A percentile compares a stretch with the other conserved stretches of the same genome.
Conservation (phyloP, 1,140 invertebrate genomes). For the Heterodera carotae region DNA sequence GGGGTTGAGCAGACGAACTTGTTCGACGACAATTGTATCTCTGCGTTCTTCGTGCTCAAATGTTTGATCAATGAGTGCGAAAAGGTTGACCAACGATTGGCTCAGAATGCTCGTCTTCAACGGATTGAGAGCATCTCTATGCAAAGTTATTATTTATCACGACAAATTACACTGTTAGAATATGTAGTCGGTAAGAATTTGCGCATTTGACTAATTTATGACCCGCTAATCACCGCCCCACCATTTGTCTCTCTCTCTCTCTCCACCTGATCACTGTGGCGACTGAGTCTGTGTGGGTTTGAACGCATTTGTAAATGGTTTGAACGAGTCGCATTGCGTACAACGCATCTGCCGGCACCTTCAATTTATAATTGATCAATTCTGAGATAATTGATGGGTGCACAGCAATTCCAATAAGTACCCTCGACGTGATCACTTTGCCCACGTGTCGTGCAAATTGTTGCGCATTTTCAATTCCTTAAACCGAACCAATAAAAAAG, state of each 20-base stretch:
- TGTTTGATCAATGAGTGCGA: conserved; percentile 49
- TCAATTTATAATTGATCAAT: background rate
- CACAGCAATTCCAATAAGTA: conserved; percentile 2
- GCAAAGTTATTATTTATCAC: background rate
- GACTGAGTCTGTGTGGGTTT: conserved; percentile 45
- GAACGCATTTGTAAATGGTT: conserved; percentile 50
- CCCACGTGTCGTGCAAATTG: conserved; percentile 51
- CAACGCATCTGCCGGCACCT: conserved; percentile 48
- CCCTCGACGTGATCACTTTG: conserved; percentile 45
- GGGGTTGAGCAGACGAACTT: conserved; percentile 36
- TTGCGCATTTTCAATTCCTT: conserved; percentile 52
- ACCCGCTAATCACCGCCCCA: too few species aligned
- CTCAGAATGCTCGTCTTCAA: conserved; percentile 56
- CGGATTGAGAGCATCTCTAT: conserved; percentile 52
- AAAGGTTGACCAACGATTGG: conserved; percentile 53
- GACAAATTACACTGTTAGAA: too few species aligned
- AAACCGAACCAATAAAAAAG: conserved; percentile 30
- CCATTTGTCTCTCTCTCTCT: too few species aligned
- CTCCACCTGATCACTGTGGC: conserved; percentile 32
- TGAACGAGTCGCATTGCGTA: conserved; percentile 56
- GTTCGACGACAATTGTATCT: conserved; percentile 49
- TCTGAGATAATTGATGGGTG: background rate
- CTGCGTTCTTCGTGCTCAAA: conserved; percentile 50
- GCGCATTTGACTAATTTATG: too few species aligned
- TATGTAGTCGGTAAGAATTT: too few species aligned